Percentiles rank a stretch among this genome's conserved stretches.
Conservation (phyloP, 1,140 invertebrate genomes). For the Cydia fagiglandana region DNA sequence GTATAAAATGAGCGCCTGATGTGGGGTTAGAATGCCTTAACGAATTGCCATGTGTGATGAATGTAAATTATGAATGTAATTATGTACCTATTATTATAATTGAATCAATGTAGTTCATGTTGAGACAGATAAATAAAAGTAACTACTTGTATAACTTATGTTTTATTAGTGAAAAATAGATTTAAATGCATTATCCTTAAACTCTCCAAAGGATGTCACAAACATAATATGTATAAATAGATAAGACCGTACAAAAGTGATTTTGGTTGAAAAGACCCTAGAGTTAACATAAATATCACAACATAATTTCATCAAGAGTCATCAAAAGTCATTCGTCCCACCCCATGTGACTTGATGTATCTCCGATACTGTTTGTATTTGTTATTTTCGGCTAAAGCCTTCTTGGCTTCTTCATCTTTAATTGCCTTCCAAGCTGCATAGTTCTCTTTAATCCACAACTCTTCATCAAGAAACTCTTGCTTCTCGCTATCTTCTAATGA, state of each 20-base stretch:
- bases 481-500: slow-evolving; percentile 87
- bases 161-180: slow-evolving; percentile 53
- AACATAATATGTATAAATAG: slow-evolving; percentile 26
- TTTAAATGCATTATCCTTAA: slow-evolving; percentile 20
- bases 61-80: slow-evolving; percentile 64
- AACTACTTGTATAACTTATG: slow-evolving; percentile 69
- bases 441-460: slow-evolving; percentile 91
- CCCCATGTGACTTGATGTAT: slow-evolving; percentile 89
- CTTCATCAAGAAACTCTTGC: slow-evolving; percentile 85
- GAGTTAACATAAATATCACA: slow-evolving; percentile 36
- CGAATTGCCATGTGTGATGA: slow-evolving; percentile 69
- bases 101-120: slow-evolving; percentile 65
- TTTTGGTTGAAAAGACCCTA: slow-evolving; percentile 26
- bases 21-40: slow-evolving; percentile 58
- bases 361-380: slow-evolving; percentile 89
- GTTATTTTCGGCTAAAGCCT: slow-evolving; percentile 87
- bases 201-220: background rate
- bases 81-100: slow-evolving; percentile 51
- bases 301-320: slow-evolving; percentile 80
- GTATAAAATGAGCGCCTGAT: slow-evolving; percentile 37
- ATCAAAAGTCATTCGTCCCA: slow-evolving; percentile 89
- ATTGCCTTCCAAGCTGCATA: slow-evolving; percentile 89
- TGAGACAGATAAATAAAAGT: slow-evolving; percentile 68
- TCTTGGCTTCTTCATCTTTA: slow-evolving; percentile 91
- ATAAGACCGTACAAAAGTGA: slow-evolving; percentile 30